A percentile compares a stretch with the other conserved stretches of the same genome.
Conservation (phyloP, 1,140 invertebrate species). For the Anastrepha obliqua region DNA sequence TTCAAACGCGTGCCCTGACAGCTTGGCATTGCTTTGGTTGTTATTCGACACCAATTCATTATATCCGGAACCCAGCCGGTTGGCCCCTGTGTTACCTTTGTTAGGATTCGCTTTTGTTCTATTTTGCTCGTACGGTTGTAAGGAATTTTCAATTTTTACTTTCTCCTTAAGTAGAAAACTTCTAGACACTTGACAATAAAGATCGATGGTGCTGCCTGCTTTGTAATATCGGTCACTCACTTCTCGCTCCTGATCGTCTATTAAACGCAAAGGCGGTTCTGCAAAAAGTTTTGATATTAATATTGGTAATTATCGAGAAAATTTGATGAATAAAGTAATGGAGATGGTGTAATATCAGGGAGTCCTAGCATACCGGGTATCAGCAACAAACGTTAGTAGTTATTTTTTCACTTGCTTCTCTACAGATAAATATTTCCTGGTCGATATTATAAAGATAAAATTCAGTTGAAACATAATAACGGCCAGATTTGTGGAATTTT, state of each 20-base stretch:
- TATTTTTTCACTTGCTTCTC: no score
- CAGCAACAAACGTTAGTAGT: no score
- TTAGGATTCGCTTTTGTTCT: conserved; percentile 61
- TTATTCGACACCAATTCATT: conserved; percentile 67
- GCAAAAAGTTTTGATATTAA: conserved; percentile 56
- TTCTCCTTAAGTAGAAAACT: conserved; percentile 70
- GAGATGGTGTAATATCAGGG: no score
- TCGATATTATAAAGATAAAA: no score
- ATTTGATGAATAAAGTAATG: no score
- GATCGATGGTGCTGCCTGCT: conserved; percentile 82
- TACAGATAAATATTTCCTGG: no score
- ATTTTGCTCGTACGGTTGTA: conserved; percentile 56
- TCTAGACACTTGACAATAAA: conserved; percentile 78
- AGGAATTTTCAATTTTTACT: conserved; percentile 65
- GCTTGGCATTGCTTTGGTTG: conserved; percentile 68
- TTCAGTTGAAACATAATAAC: no score
- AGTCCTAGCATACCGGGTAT: no score
- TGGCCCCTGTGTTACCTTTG: conserved; percentile 54
- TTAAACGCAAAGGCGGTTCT: conserved; percentile 81
- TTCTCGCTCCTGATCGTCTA: conserved; percentile 81
- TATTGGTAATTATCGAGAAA: no score
- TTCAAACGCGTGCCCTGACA: conserved; percentile 72
- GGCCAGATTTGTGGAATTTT: no score
- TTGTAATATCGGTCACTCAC: conserved; percentile 84
- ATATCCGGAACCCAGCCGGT: conserved; percentile 61